Conservation (phyloP, 2,888 invertebrate genomes). For the Dione juno region DNA sequence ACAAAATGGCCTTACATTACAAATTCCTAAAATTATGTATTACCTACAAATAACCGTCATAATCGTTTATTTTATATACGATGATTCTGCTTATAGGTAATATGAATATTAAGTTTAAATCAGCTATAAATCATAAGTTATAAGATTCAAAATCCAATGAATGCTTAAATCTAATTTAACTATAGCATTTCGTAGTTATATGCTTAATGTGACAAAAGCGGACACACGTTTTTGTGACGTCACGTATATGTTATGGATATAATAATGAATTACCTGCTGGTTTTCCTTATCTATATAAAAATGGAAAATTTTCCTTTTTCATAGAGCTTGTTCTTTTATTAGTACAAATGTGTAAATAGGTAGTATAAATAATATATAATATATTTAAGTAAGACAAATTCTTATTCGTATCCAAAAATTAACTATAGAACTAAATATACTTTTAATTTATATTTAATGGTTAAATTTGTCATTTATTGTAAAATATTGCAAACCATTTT, state of each 20-base stretch:
- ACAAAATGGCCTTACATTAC: constrained; percentile 29
- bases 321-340: constrained; percentile 8
- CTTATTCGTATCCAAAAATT: not conserved
- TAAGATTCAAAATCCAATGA: constrained; percentile 24
- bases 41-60: constrained; percentile 30
- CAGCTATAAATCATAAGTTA: not conserved
- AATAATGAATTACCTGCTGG: constrained; percentile 55
- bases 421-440: not conserved
- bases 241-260: constrained; percentile 53
- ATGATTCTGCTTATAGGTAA: constrained; percentile 35
- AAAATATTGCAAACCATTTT: constrained; percentile 8
- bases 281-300: constrained; percentile 52
- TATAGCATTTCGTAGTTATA: constrained; percentile 14
- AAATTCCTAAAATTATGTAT: constrained; percentile 36
- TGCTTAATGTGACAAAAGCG: constrained; percentile 34
- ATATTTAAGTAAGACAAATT: not conserved
- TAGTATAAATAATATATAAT: too few species aligned
- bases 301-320: not conserved
- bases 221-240: constrained; percentile 53
- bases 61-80: constrained; percentile 30
- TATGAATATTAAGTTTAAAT: not conserved
- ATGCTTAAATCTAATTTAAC: constrained; percentile 22
- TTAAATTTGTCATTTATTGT: not conserved
- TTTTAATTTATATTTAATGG: not conserved
- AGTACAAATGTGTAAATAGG: not conserved